phyloP scores from a whole-genome alignment of 2,888 invertebrate species.

The Drosophila mimetica region DNA sequence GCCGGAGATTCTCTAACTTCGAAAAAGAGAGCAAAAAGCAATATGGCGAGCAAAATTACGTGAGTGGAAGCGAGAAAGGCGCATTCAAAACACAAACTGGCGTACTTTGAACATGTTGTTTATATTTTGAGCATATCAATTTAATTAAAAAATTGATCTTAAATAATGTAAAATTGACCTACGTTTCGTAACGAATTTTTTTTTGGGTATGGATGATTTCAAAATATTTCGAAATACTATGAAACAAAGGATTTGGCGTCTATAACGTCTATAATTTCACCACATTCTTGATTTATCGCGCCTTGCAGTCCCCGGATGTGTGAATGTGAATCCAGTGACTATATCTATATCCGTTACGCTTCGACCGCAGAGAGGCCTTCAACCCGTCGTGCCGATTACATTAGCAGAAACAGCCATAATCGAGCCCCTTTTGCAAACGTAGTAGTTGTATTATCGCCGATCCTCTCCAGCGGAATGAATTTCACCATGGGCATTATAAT shows the following conservation, averaged over 20 bases:
- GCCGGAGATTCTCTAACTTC: too few relatives aligned
- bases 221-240: constrained; percentile 46
- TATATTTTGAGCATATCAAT: too few relatives aligned
- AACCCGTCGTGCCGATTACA: constrained; percentile 19
- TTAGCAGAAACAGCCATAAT: constrained; percentile 10
- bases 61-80: too few relatives aligned
- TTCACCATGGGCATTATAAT: constrained; percentile 29
- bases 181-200: too few relatives aligned
- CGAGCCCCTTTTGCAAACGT: constrained; percentile 25
- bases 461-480: constrained; percentile 16
- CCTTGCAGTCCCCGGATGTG: constrained; percentile 29
- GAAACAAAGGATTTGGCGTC: constrained; percentile 7
- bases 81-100: too few relatives aligned
- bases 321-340: constrained; percentile 1
- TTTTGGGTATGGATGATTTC: constrained; percentile 25
- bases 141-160: too few relatives aligned
- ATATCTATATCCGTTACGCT: constrained; percentile 24
- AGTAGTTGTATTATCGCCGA: constrained; percentile 14
- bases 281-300: constrained; percentile 5
- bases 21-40: too few relatives aligned
- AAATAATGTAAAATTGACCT: too few relatives aligned
- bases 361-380: constrained; percentile 11
- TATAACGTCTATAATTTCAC: background rate
- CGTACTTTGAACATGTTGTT: too few relatives aligned
- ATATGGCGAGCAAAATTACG: too few relatives aligned